Evolutionary conservation across 2,797 vertebrate genomes (phyloP), one percentile per base, ranked within the genome.

Genomic region (Pseudochromis fuscus): DNA sequence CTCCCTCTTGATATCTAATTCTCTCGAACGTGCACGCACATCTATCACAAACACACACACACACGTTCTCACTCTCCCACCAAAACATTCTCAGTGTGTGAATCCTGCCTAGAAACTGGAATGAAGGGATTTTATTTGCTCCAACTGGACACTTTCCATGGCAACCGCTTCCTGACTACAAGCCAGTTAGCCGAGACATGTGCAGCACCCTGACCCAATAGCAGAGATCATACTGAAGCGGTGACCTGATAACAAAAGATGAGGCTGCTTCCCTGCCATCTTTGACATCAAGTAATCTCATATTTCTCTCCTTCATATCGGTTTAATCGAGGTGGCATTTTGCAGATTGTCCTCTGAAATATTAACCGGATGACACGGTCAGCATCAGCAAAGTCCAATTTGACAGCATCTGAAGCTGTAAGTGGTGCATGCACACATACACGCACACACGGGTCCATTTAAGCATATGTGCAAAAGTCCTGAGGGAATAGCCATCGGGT

Each of bases 21-120:
- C 81, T 84, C 64, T 83, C 57, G 51, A 75, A 58, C 21, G 51
- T 56, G 53, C 60, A 35, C 65, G 81, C 6, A 8, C 45, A 59
- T 53, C 38, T 42, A 56, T 65, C 59, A 21, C 31, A 49, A 31
- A 18, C 48, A 62, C 37, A 53, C 67, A 58, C 70, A 63, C 46
- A 23, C 38, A n/a, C n/a, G n/a, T n/a, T n/a, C n/a, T 31, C 45
- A 48, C 25, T 59, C 59, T 77, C 61, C 50, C 76, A 88, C 55
- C 68, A 69, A 90, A 91, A 90, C 85, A 88, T 81, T 72, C 55
- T 48, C 74, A 72, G 59, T 82, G 70, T 71, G 58, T 73, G 79
- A 89, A 88, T 87, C 83, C 91, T 94, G 93, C 94, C 93, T 88
- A 75, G 92, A 94, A 89, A 94, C 91, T 67, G 65, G 49, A 84